Conservation (phyloP, 2,113 vertebrate species). For the Abramis brama region DNA sequence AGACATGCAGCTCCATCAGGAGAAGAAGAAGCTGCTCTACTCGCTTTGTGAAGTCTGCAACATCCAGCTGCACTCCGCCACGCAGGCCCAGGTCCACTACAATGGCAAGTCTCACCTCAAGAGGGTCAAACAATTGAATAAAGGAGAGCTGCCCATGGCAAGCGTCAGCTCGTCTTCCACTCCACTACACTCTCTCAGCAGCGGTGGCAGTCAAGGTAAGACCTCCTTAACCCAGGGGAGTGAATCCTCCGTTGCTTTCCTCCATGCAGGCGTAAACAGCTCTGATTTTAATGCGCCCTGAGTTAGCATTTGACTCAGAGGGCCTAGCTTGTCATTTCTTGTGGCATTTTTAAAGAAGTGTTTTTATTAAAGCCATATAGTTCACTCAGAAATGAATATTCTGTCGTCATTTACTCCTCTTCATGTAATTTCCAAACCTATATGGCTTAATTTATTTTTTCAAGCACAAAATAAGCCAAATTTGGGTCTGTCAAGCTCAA, state of each 20-base stretch:
- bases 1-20: slow-evolving; percentile 77
- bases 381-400: not conserved
- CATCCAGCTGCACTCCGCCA: slow-evolving; percentile 91
- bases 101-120: slow-evolving; percentile 94
- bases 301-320: slow-evolving; percentile 45
- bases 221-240: not conserved
- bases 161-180: slow-evolving; percentile 59
- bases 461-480: not conserved
- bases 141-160: slow-evolving; percentile 76
- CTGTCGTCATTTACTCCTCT: not conserved
- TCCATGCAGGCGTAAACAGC: slow-evolving; percentile 5
- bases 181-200: slow-evolving; percentile 54
- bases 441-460: not conserved
- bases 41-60: slow-evolving; percentile 95
- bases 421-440: not conserved
- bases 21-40: slow-evolving; percentile 86
- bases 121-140: slow-evolving; percentile 87
- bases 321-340: slow-evolving; percentile 12
- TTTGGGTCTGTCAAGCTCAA: not conserved
- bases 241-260: not conserved
- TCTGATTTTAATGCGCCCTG: slow-evolving; percentile 41
- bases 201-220: slow-evolving; percentile 77
- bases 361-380: not conserved
- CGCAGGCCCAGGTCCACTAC: slow-evolving; percentile 93
- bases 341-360: slow-evolving; percentile 19